These are phyloP conservation scores for Leptocoma aspasia DNA, from an alignment of 2,113 vertebrate genomes.

Conservation along the genomic window DNA sequence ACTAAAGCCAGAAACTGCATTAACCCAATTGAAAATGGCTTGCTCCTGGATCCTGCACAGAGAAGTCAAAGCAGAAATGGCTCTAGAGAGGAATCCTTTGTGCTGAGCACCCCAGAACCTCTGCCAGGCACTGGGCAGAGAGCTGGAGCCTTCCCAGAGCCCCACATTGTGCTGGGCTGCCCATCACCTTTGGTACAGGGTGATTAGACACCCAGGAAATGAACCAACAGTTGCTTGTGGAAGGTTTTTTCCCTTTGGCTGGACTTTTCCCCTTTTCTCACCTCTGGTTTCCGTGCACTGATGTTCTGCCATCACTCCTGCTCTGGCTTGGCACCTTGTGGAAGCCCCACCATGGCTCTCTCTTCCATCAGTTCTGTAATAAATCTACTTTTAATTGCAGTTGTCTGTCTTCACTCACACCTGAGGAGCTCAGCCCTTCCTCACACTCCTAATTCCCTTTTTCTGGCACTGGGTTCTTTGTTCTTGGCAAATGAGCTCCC, in stretches of 20 bases:
- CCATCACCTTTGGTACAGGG: fast-evolving
- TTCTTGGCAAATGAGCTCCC: neutral
- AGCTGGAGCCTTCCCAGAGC: neutral
- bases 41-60: neutral
- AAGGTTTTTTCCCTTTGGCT: no score
- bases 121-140: neutral
- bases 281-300: neutral
- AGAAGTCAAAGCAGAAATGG: neutral
- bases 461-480: neutral
- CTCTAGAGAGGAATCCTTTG: neutral
- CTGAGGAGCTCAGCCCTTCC: neutral
- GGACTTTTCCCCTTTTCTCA: neutral
- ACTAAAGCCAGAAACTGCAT: neutral
- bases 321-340: neutral
- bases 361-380: neutral
- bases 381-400: neutral
- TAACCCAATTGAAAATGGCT: neutral
- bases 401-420: neutral
- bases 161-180: fast-evolving
- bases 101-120: neutral
- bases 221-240: fast-evolving
- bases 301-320: neutral
- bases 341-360: neutral
- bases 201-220: fast-evolving
- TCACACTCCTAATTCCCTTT: neutral